Evolutionary conservation across 2,113 vertebrate species (phyloP).

Genomic region (Daubentonia madagascariensis): DNA sequence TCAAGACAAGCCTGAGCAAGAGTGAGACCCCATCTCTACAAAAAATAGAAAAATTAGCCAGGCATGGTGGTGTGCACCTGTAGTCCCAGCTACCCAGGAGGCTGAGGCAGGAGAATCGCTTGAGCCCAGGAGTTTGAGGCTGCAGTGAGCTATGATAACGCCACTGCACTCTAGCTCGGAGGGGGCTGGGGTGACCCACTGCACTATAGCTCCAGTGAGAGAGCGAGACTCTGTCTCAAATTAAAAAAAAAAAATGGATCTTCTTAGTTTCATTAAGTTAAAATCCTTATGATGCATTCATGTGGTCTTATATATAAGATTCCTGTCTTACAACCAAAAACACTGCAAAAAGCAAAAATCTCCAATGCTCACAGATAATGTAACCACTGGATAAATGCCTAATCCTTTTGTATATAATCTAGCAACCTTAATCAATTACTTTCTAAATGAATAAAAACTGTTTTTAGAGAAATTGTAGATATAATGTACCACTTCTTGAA

Average conservation of each 20-base stretch:
- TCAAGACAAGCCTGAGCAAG: too few relatives aligned
- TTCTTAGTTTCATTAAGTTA: not conserved
- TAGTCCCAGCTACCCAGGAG: too few relatives aligned
- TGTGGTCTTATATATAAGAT: not conserved
- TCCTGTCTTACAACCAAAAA: not conserved
- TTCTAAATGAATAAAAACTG: constrained; percentile 4
- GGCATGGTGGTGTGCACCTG: too few relatives aligned
- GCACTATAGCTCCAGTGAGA: too few relatives aligned
- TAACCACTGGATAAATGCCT: not conserved
- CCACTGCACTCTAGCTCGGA: too few relatives aligned
- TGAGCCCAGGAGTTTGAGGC: too few relatives aligned
- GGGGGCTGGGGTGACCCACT: too few relatives aligned
- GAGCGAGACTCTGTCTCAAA: too few relatives aligned
- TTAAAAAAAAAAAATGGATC: not conserved
- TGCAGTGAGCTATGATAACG: too few relatives aligned
- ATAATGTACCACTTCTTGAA: not conserved
- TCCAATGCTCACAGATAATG: not conserved
- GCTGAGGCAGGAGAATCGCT: too few relatives aligned
- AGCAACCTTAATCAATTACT: not conserved
- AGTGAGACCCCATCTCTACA: too few relatives aligned
- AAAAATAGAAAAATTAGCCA: too few relatives aligned
- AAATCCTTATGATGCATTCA: constrained; percentile 22
- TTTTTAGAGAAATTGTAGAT: not conserved
- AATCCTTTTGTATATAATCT: not conserved
- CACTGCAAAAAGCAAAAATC: not conserved